phyloP scores from a whole-genome alignment of 2,888 invertebrate species.

The Drosophila macrospina region DNA sequence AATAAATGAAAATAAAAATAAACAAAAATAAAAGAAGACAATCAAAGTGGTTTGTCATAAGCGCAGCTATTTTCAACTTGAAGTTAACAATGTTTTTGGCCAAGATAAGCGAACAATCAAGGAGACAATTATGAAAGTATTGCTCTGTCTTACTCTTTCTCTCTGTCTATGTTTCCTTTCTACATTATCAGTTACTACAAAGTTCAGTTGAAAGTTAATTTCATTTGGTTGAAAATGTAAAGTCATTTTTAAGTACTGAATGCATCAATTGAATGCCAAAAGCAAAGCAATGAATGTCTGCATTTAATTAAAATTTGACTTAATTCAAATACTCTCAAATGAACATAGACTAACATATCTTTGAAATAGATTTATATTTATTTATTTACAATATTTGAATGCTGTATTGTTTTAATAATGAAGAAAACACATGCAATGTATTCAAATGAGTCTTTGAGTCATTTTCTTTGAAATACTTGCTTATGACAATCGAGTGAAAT shows the following conservation, averaged over 20 bases:
- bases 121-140: slow-evolving; percentile 29
- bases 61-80: slow-evolving; percentile 40
- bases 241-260: not conserved
- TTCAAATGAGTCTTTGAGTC: too few relatives aligned
- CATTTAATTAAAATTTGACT: not conserved
- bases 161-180: not conserved
- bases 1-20: too few relatives aligned
- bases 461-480: not conserved
- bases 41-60: slow-evolving; percentile 28
- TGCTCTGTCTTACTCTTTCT: not conserved
- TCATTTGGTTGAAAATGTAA: not conserved
- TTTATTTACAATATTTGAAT: too few relatives aligned
- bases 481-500: too few relatives aligned
- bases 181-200: not conserved
- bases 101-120: slow-evolving; percentile 28
- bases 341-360: too few relatives aligned
- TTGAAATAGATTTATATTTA: too few relatives aligned
- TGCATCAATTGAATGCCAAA: too few relatives aligned
- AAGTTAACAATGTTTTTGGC: slow-evolving; percentile 4
- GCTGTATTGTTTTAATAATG: too few relatives aligned
- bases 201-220: not conserved
- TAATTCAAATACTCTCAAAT: too few relatives aligned
- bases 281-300: too few relatives aligned
- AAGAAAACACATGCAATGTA: too few relatives aligned
- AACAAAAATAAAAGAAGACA: not conserved